Conservation (phyloP, 37 sponge, comb jelly and placozoan genomes). For the Mnemiopsis leidyi region DNA sequence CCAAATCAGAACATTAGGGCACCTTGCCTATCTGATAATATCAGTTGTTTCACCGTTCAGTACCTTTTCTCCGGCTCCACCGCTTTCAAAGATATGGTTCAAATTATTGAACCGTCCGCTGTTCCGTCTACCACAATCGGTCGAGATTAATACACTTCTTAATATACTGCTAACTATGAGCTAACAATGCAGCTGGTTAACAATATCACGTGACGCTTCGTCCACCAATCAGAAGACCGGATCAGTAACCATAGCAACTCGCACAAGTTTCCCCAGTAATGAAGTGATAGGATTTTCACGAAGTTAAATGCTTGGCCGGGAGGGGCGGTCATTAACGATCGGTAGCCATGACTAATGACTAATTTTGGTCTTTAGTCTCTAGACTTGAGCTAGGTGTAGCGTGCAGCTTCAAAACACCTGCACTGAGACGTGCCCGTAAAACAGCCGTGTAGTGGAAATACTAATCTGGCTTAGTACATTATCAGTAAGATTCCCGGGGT, state of each 20-base stretch:
- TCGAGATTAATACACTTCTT: not conserved
- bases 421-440: too few species aligned
- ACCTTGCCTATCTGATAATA: not conserved
- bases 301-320: not conserved
- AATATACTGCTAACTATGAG: not conserved
- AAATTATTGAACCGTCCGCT: not conserved
- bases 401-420: too few species aligned
- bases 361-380: too few species aligned
- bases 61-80: too few species aligned
- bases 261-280: not conserved
- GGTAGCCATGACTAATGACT: not conserved
- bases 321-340: not conserved
- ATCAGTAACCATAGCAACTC: not conserved
- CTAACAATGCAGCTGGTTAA: not conserved
- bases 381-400: too few species aligned
- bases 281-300: not conserved
- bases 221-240: not conserved
- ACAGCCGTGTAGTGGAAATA: too few species aligned
- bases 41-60: too few species aligned
- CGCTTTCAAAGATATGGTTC: not conserved
- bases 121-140: not conserved
- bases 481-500: too few species aligned
- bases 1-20: not conserved
- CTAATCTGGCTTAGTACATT: too few species aligned
- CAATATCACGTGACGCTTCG: not conserved